Conservation (phyloP, 1,140 invertebrate genomes). For the Euwallacea similis region DNA sequence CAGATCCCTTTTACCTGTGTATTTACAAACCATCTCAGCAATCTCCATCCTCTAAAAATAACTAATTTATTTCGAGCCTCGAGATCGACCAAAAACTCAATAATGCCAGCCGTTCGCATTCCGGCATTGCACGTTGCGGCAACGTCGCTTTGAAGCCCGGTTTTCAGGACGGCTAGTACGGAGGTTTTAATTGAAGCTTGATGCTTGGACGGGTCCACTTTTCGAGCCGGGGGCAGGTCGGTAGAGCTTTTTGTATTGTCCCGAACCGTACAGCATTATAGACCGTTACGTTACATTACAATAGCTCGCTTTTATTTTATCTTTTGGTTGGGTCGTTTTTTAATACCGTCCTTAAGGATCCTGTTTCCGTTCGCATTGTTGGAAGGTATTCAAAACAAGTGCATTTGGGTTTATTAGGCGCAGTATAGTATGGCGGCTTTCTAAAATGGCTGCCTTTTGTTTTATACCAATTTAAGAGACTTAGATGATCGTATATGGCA, state of each 20-base stretch:
- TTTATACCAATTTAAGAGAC: neutral
- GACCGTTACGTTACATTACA: constrained; percentile 27
- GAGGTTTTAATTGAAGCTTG: constrained; percentile 49
- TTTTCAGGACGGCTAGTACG: constrained; percentile 50
- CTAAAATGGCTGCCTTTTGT: neutral
- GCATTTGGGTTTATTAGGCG: neutral
- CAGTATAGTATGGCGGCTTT: neutral
- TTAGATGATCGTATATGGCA: neutral
- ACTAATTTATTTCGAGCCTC: constrained; percentile 33
- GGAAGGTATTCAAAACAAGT: constrained; percentile 11
- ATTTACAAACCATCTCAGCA: neutral
- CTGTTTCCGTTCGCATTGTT: constrained; percentile 13
- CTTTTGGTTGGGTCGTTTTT: constrained; percentile 12
- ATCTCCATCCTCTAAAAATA: constrained; percentile 29
- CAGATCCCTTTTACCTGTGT: constrained; percentile 5
- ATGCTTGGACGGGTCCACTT: constrained; percentile 45
- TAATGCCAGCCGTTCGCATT: constrained; percentile 18
- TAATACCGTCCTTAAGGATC: constrained; percentile 5
- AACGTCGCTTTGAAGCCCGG: constrained; percentile 33
- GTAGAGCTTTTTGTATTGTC: constrained; percentile 31
- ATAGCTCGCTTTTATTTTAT: constrained; percentile 24
- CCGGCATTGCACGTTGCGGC: constrained; percentile 12
- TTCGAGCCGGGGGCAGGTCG: constrained; percentile 40
- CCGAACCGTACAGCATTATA: constrained; percentile 20
- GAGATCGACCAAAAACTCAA: constrained; percentile 28